Percentiles rank a stretch among this genome's conserved stretches.
phyloP scores from a whole-genome alignment of 2,797 vertebrate genomes.

The Phrynocephalus guinanensis region DNA sequence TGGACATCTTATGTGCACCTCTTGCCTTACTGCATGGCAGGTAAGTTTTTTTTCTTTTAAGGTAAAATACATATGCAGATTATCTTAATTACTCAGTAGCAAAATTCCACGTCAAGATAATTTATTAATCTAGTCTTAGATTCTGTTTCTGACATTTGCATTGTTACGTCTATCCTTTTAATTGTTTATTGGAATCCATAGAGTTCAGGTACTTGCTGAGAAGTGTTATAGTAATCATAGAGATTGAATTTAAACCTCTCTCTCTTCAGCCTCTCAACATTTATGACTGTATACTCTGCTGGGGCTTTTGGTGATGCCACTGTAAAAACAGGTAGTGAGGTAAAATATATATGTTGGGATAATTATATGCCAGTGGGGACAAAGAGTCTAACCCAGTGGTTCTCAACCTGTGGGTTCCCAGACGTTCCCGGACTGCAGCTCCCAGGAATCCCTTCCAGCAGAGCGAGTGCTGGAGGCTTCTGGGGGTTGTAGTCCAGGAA shows the following conservation, averaged over 20 bases:
- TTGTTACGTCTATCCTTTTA: slow-evolving; percentile 1
- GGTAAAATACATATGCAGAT: not conserved
- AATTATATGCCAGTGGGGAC: not conserved
- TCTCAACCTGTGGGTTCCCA: too few relatives aligned
- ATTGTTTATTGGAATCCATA: not conserved
- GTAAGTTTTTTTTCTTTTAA: slow-evolving; percentile 64
- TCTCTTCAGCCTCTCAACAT: not conserved
- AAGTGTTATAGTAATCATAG: not conserved
- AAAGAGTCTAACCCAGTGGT: not conserved
- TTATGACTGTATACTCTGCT: not conserved
- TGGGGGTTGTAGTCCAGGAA: too few relatives aligned
- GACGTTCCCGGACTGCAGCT: too few relatives aligned
- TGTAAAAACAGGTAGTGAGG: slow-evolving; percentile 18
- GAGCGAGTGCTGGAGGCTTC: too few relatives aligned
- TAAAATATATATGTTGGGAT: too few relatives aligned
- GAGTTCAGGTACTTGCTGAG: not conserved
- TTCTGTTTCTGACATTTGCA: not conserved
- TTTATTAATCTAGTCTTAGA: not conserved
- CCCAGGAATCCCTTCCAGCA: too few relatives aligned
- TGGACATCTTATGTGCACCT: slow-evolving; percentile 86
- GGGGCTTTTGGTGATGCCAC: not conserved
- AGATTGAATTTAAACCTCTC: not conserved
- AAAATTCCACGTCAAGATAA: not conserved
- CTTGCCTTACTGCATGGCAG: slow-evolving; percentile 86
- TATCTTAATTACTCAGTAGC: not conserved